These are phyloP conservation scores for Nephrotoma flavescens DNA, from an alignment of 2,888 invertebrate species.

Conservation along the genomic window DNA sequence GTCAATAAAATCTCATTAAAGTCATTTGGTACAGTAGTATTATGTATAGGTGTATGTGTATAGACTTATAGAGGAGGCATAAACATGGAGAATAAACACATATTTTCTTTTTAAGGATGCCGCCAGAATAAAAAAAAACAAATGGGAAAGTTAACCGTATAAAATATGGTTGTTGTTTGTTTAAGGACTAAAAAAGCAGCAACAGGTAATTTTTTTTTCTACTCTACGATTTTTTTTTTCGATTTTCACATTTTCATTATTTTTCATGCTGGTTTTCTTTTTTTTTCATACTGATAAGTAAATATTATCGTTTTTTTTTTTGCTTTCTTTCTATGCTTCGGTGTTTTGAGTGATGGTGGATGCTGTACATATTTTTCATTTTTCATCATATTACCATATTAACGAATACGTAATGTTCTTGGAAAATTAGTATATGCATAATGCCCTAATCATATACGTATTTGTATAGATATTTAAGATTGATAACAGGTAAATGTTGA, in stretches of 20 bases:
- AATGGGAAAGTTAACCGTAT: background rate
- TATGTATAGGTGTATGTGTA: background rate
- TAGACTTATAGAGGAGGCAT: background rate
- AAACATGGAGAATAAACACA: background rate
- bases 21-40: background rate
- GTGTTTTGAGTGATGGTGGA: background rate
- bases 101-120: background rate
- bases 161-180: background rate
- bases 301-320: background rate
- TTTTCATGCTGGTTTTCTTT: background rate
- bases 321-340: background rate
- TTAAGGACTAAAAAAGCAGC: background rate
- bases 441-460: background rate
- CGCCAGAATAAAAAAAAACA: background rate
- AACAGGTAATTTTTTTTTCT: background rate
- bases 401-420: background rate
- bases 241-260: background rate
- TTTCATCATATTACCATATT: background rate
- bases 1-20: background rate
- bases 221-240: background rate
- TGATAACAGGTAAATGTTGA: background rate
- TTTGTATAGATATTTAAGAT: background rate
- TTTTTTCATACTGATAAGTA: background rate
- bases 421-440: background rate
- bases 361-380: background rate